Percentiles rank a stretch among this genome's conserved stretches.
These are phyloP conservation scores for Netelia inedita DNA, from an alignment of 2,888 invertebrate species.

Conservation along the genomic window DNA sequence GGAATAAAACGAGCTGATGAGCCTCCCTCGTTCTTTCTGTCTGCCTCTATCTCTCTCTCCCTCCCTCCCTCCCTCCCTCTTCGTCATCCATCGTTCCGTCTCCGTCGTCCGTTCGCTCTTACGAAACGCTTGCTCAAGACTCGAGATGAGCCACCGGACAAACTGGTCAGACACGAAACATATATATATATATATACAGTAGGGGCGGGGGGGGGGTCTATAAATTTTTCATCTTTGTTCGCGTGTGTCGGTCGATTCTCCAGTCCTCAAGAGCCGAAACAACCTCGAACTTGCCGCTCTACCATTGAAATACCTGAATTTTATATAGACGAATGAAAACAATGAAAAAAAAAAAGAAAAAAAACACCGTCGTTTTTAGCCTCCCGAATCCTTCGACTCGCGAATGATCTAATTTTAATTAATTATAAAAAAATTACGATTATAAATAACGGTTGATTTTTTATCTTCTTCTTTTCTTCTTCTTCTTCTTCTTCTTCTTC, in stretches of 20 bases:
- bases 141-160: constrained; percentile 35
- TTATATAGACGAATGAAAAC: neutral
- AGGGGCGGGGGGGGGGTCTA: neutral
- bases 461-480: neutral
- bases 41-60: neutral
- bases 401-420: constrained; percentile 17
- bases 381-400: too few species aligned
- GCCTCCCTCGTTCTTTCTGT: constrained; percentile 46
- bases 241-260: neutral
- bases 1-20: constrained; percentile 52
- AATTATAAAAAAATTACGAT: neutral
- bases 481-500: neutral
- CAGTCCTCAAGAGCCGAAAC: constrained; percentile 1
- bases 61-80: constrained; percentile 8
- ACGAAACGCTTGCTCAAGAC: constrained; percentile 18
- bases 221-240: constrained; percentile 1
- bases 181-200: neutral
- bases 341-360: too few species aligned
- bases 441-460: neutral
- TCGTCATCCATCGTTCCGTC: constrained; percentile 34
- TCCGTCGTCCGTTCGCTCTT: constrained; percentile 3
- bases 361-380: too few species aligned
- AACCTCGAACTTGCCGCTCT: constrained; percentile 11
- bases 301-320: constrained; percentile 16
- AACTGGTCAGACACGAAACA: constrained; percentile 29